Percentiles rank a stretch among this genome's conserved stretches.
These are phyloP conservation scores for Diadema setosum DNA, from an alignment of 35 echinoderm and acorn worm genomes.

Conservation along the genomic window DNA sequence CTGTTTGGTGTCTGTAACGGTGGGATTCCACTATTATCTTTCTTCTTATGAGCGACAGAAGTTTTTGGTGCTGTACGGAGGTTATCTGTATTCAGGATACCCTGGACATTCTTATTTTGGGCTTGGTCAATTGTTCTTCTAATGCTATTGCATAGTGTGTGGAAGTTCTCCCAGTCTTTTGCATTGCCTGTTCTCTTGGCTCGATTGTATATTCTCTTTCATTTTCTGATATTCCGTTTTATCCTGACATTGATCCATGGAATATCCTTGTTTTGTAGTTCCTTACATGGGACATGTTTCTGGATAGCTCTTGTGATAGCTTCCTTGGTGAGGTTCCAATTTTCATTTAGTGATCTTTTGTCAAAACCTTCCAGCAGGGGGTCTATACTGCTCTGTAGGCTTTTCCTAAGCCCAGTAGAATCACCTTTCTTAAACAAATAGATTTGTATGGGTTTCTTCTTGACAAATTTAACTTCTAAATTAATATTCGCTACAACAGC, in stretches of 20 bases:
- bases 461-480: too few relatives aligned
- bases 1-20: neutral
- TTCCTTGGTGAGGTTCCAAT: too few relatives aligned
- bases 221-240: neutral
- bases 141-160: neutral
- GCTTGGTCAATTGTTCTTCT: slow-evolving; percentile 13
- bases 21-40: neutral
- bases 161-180: slow-evolving; percentile 33
- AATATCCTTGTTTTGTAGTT: too few relatives aligned
- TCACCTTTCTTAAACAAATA: too few relatives aligned
- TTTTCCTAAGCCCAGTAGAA: too few relatives aligned
- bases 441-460: too few relatives aligned
- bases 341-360: too few relatives aligned
- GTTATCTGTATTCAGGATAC: slow-evolving; percentile 1
- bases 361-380: too few relatives aligned
- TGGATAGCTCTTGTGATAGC: too few relatives aligned
- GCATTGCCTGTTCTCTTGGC: neutral
- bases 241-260: neutral
- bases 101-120: neutral
- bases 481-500: too few relatives aligned
- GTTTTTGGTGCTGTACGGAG: neutral
- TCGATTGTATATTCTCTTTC: slow-evolving; percentile 19
- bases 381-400: too few relatives aligned
- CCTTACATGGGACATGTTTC: too few relatives aligned
- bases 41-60: neutral